Percentiles rank a stretch among this genome's conserved stretches.
Evolutionary conservation across 2,113 vertebrate genomes (phyloP).

Genomic region (Gnathonemus longibarbis): DNA sequence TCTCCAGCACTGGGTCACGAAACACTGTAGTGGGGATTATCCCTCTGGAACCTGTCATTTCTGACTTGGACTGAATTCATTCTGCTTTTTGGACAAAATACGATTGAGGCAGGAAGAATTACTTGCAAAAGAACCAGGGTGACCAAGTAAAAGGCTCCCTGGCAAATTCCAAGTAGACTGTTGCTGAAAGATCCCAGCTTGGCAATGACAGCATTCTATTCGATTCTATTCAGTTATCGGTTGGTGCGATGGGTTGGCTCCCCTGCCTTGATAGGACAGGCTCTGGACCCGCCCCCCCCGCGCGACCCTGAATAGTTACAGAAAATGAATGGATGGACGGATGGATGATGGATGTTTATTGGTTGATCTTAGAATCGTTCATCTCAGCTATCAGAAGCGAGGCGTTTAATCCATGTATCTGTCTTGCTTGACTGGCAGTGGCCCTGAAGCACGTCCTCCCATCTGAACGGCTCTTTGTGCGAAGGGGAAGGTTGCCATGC

Average conservation of each 20-base stretch:
- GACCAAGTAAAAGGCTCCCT: neutral
- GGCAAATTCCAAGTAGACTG: neutral
- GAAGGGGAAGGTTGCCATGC: too few species aligned
- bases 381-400: neutral
- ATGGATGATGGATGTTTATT: neutral
- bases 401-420: neutral
- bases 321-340: neutral
- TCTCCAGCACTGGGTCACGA: neutral
- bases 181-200: neutral
- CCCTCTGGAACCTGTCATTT: neutral
- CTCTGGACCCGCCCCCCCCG: neutral
- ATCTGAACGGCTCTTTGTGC: neutral
- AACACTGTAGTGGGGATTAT: neutral
- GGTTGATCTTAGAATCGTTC: neutral
- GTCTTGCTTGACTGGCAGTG: neutral
- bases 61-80: neutral
- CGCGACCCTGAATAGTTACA: neutral
- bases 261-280: neutral
- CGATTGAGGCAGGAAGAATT: neutral
- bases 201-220: neutral
- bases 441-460: neutral
- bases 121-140: neutral
- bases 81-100: neutral
- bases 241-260: neutral
- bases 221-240: neutral